Evolutionary conservation across 2,113 vertebrate genomes (phyloP).

Genomic region (Prionailurus bengalensis): DNA sequence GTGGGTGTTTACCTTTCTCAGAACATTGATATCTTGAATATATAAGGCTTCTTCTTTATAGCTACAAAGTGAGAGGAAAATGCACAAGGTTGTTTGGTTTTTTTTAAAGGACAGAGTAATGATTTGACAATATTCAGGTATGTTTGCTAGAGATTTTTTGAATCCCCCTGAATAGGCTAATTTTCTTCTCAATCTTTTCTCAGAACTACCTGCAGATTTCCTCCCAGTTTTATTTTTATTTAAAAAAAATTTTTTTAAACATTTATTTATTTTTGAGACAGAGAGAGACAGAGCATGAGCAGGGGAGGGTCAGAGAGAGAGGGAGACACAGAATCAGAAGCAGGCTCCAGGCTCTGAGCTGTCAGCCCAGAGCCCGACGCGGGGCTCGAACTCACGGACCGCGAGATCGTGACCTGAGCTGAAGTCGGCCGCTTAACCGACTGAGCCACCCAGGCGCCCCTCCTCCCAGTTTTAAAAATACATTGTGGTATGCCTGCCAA

Average conservation of each 20-base stretch:
- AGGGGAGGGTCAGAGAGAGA: too few species aligned
- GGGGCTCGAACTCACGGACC: too few species aligned
- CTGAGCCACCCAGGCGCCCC: too few species aligned
- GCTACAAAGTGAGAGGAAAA: slow-evolving; percentile 35
- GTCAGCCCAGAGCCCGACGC: too few species aligned
- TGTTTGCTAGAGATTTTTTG: slow-evolving; percentile 17
- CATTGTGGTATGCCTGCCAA: neutral
- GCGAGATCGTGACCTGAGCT: too few species aligned
- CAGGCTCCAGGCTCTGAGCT: too few species aligned
- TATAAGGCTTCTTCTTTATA: neutral
- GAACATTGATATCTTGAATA: neutral
- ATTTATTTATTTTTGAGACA: too few species aligned
- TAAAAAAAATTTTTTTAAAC: too few species aligned
- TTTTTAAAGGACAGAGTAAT: neutral
- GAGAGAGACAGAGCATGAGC: too few species aligned
- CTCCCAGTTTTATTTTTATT: neutral
- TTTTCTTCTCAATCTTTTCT: neutral
- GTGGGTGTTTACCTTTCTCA: neutral
- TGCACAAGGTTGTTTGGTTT: neutral
- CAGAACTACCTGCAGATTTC: neutral
- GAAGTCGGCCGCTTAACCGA: too few species aligned
- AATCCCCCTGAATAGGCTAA: neutral
- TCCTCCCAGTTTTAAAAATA: neutral
- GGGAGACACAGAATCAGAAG: too few species aligned
- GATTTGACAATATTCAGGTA: neutral